These are phyloP conservation scores for Protonibea diacanthus DNA, from an alignment of 2,797 vertebrate species.

Conservation along the genomic window DNA sequence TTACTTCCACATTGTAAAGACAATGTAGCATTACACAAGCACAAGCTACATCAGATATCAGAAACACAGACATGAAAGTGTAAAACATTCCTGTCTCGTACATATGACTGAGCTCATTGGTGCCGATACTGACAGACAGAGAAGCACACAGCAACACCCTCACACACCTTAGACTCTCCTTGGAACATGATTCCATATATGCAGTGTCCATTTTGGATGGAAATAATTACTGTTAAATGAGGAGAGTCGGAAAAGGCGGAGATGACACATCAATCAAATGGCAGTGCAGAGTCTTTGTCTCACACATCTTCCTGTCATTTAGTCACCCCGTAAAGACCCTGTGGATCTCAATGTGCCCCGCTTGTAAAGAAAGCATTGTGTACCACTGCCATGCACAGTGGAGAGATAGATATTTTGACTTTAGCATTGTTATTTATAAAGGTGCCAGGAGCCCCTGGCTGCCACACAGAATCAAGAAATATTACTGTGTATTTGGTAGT, in stretches of 20 bases:
- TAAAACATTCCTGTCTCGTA: background rate
- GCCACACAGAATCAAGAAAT: constrained; percentile 15
- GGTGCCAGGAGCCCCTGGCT: constrained; percentile 15
- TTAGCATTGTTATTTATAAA: constrained; percentile 27
- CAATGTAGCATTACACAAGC: background rate
- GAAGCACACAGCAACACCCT: background rate
- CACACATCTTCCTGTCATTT: constrained; percentile 57
- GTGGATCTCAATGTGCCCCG: constrained; percentile 34
- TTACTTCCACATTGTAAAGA: background rate
- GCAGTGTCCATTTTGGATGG: constrained; percentile 47
- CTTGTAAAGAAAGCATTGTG: constrained; percentile 38
- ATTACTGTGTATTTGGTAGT: constrained; percentile 2
- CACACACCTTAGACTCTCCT: constrained; percentile 5
- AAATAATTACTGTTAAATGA: constrained; percentile 66
- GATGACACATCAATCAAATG: constrained; percentile 78
- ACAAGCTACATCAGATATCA: background rate
- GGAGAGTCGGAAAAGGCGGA: constrained; percentile 51
- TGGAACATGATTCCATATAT: constrained; percentile 37
- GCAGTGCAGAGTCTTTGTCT: constrained; percentile 57
- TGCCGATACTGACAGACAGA: background rate
- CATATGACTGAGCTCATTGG: background rate
- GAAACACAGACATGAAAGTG: constrained; percentile 10
- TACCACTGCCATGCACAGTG: constrained; percentile 5
- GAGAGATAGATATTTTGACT: constrained; percentile 44
- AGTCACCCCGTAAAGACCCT: constrained; percentile 42